Conservation (phyloP, 2,113 vertebrate genomes). For the Puntigrus tetrazona region DNA sequence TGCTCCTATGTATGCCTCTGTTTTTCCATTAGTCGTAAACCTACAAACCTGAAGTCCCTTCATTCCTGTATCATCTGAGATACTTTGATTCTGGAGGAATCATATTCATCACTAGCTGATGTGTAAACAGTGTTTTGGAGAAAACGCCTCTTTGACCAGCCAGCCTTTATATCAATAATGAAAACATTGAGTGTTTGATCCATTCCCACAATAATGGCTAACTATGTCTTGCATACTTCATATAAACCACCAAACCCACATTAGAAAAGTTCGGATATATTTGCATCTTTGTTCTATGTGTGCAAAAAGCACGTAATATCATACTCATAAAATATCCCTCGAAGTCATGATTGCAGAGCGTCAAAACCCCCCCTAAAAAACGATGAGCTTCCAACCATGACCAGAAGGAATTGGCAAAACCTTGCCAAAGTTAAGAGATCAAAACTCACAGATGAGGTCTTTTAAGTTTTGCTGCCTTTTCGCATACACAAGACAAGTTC, state of each 20-base stretch:
- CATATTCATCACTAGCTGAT: background rate
- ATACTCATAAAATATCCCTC: constrained; percentile 23
- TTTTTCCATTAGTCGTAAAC: constrained; percentile 2
- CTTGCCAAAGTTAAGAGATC: background rate
- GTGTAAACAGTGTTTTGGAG: background rate
- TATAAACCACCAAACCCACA: background rate
- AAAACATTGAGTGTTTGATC: constrained; percentile 9
- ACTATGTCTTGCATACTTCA: background rate
- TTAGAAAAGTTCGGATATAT: constrained; percentile 9
- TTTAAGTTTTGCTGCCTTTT: constrained; percentile 35
- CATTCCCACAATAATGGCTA: background rate
- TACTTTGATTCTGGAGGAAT: constrained; percentile 13
- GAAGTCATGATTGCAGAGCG: constrained; percentile 11
- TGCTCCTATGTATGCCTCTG: constrained; percentile 27
- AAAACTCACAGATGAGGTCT: constrained; percentile 21
- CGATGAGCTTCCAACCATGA: constrained; percentile 34
- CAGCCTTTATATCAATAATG: background rate
- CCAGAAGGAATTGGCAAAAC: constrained; percentile 16
- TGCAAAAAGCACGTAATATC: constrained; percentile 21
- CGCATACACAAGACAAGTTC: constrained; percentile 34
- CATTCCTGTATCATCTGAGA: constrained; percentile 6
- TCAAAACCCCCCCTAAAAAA: no score
- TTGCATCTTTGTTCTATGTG: constrained; percentile 25
- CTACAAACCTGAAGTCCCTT: constrained; percentile 22
- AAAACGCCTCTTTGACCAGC: background rate